A percentile compares a stretch with the other conserved stretches of the same genome.
Conservation (phyloP, 2,797 vertebrate species). For the Mastacembelus armatus region DNA sequence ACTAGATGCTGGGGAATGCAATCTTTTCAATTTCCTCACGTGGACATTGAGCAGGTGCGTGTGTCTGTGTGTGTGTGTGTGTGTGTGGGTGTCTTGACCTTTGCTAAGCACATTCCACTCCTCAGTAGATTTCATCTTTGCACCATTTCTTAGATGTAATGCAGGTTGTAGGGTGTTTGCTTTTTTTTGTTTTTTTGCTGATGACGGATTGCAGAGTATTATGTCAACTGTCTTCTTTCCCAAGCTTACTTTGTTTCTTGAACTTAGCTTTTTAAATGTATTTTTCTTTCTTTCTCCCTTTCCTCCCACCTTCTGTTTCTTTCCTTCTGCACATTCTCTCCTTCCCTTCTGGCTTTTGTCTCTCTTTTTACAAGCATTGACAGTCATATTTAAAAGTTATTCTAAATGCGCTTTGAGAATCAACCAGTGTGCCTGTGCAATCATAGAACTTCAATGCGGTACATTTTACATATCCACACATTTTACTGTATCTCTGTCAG, state of each 20-base stretch:
- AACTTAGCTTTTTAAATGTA: background rate
- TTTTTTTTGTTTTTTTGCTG: constrained; percentile 1
- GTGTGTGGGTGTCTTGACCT: constrained; percentile 15
- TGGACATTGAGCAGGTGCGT: constrained; percentile 17
- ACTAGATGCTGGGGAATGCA: constrained; percentile 11
- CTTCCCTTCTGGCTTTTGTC: background rate
- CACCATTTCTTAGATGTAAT: background rate
- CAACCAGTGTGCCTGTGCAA: constrained; percentile 38
- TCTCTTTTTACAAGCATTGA: constrained; percentile 19
- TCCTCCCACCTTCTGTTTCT: background rate
- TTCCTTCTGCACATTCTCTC: background rate
- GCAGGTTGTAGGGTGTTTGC: background rate
- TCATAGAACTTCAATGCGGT: constrained; percentile 47
- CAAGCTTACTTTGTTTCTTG: background rate
- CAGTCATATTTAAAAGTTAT: constrained; percentile 27
- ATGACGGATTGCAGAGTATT: background rate
- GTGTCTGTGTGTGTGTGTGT: constrained; percentile 8
- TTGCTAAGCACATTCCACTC: constrained; percentile 25
- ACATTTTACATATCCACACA: constrained; percentile 20
- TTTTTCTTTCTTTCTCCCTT: background rate
- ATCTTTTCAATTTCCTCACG: constrained; percentile 19
- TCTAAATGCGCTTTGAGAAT: constrained; percentile 46
- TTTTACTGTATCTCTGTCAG: constrained; percentile 19
- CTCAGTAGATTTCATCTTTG: background rate
- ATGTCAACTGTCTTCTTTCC: background rate